Conservation (phyloP, 2,888 invertebrate species). For the Dione juno region DNA sequence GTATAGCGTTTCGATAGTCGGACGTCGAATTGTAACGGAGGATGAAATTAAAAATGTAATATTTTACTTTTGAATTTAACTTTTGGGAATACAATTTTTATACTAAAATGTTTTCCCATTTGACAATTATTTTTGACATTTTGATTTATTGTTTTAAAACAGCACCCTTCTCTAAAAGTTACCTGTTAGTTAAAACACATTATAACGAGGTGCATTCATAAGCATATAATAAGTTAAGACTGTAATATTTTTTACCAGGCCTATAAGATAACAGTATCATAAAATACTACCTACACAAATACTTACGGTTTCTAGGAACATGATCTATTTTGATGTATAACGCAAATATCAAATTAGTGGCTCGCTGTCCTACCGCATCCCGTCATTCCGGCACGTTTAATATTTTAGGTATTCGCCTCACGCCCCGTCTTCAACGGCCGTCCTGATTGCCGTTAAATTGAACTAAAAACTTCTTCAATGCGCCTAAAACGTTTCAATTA, state of each 20-base stretch:
- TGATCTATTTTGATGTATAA: slow-evolving; percentile 48
- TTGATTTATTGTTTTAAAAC: not conserved
- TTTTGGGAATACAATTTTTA: slow-evolving; percentile 12
- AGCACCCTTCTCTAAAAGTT: not conserved
- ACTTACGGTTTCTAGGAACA: slow-evolving; percentile 32
- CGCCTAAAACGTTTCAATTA: slow-evolving; percentile 79
- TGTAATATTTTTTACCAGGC: too few species aligned
- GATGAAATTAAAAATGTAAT: slow-evolving; percentile 19
- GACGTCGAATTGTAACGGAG: slow-evolving; percentile 9
- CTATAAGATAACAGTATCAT: not conserved
- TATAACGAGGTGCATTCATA: too few species aligned
- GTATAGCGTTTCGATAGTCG: slow-evolving; percentile 4
- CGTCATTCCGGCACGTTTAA: slow-evolving; percentile 76
- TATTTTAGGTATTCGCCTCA: slow-evolving; percentile 80
- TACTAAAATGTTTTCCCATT: slow-evolving; percentile 5
- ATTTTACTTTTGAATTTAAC: slow-evolving; percentile 19
- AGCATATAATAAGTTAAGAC: too few species aligned
- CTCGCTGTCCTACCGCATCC: slow-evolving; percentile 62
- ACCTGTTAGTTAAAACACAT: not conserved
- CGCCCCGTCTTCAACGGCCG: slow-evolving; percentile 81
- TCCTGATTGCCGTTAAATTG: slow-evolving; percentile 84
- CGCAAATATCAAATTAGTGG: slow-evolving; percentile 73
- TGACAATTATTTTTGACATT: slow-evolving; percentile 5
- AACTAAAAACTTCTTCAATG: slow-evolving; percentile 83
- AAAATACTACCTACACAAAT: slow-evolving; percentile 18